Base-by-base conservation (phyloP, 37 sponge, comb jelly and placozoan species). In the Tethya wilhelma region DNA sequence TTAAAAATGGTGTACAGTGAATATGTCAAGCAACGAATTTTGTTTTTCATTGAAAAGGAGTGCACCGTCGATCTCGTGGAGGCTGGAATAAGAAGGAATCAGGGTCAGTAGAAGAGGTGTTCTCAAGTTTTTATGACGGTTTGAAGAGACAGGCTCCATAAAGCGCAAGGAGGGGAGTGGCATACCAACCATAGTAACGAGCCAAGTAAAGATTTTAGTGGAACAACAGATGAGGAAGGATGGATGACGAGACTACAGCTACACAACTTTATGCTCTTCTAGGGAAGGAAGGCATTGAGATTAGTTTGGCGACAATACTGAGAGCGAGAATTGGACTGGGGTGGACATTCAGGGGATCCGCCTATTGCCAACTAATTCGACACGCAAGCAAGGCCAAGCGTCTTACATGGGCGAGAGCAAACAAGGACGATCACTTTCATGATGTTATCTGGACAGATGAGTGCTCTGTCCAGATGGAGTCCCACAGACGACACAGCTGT, bases 391-490 rank as follows among this genome's bases (percentile, higher is more conserved):
- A 73, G 58, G 57, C 20, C 14, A 77, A 77, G 44, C 38, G 78
- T 19, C 46, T 59, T 22, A 65, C 25, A 14, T 77, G 78, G 78
- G 78, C 64, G 11, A 23, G 46, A 28, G 31, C 31, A 11, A 44
- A 77, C 42, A 17, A 43, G 40, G 42, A 59, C 22, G 44, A 77
- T 22, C 9, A 22, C 64, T 79, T 79, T 67, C 55, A 25, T 9
- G 69, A 79, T 44, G 80, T 79, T 22, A 67, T 79, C 42, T 79
- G 56, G 56, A 79, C 80, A 26, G 80, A 79, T 32, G 69, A 79
- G 44, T 67, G 69, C 38, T 44, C 69, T 14, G 69, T 79, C 34
- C 80, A 79, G 33, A 53, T 79, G 56, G 80, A 79, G 38, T 46
- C 69, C 11, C 80, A 79, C 58, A 2, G 80, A 22, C 41, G 80